A percentile compares a stretch with the other conserved stretches of the same genome.
These are phyloP conservation scores for Malurus alboscapulatus DNA, from an alignment of 2,113 vertebrate genomes.

Conservation along the genomic window DNA sequence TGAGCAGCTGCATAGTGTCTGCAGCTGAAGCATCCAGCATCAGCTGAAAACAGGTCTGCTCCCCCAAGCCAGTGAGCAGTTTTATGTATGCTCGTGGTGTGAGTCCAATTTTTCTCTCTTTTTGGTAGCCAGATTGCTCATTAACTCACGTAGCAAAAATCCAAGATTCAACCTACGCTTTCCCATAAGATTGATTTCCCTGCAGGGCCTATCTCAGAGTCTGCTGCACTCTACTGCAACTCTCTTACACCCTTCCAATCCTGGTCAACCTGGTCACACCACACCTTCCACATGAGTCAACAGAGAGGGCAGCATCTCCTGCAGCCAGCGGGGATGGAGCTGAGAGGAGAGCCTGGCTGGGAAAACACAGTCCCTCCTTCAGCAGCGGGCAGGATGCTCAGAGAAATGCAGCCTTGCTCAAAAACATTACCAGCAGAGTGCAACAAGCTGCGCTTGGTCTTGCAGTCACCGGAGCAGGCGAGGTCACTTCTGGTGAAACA, in stretches of 20 bases:
- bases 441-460: background rate
- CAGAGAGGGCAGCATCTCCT: background rate
- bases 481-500: conserved; percentile 16
- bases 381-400: background rate
- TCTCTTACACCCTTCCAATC: background rate
- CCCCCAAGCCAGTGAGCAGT: background rate
- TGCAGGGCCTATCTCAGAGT: background rate
- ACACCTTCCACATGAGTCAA: conserved; percentile 53
- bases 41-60: background rate
- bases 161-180: conserved; percentile 7
- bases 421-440: background rate
- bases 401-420: background rate
- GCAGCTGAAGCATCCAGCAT: background rate
- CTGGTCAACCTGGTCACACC: conserved; percentile 5
- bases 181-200: background rate
- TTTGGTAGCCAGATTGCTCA: conserved; percentile 13
- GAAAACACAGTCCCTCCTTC: background rate
- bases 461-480: background rate
- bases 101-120: background rate
- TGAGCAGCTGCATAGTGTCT: background rate
- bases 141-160: conserved; percentile 19
- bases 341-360: background rate
- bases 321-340: background rate
- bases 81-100: background rate
- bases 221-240: background rate